A percentile compares a stretch with the other conserved stretches of the same genome.
phyloP scores from a whole-genome alignment of 1,140 invertebrate species.

The Drosophila lini region DNA sequence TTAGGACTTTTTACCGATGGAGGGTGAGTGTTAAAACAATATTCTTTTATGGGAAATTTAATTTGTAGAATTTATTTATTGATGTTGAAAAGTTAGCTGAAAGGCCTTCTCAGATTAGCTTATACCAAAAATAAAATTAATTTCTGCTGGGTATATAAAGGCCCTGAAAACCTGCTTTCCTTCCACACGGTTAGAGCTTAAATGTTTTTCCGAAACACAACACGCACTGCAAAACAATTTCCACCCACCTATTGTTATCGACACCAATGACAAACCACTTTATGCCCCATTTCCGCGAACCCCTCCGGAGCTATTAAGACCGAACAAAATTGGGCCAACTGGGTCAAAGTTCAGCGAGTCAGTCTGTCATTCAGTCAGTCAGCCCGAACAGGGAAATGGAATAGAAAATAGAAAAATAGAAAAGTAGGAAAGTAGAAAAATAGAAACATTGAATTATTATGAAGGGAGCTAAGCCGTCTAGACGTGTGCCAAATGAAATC shows the following conservation, averaged over 20 bases:
- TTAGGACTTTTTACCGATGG: background rate
- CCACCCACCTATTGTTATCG: slow-evolving; percentile 42
- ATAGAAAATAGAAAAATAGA: slow-evolving; percentile 14
- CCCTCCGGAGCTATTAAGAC: slow-evolving; percentile 39
- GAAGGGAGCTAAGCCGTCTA: slow-evolving; percentile 42
- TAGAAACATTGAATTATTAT: slow-evolving; percentile 50
- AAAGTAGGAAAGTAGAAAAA: slow-evolving; percentile 20
- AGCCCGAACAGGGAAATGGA: slow-evolving; percentile 2
- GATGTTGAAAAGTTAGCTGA: background rate
- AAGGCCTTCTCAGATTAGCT: background rate
- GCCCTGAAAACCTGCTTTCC: background rate
- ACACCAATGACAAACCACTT: slow-evolving; percentile 46
- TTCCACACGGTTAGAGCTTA: background rate
- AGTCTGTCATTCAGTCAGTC: slow-evolving; percentile 13
- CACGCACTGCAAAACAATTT: slow-evolving; percentile 36
- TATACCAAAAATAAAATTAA: background rate
- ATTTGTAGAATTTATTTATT: background rate
- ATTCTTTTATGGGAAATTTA: background rate
- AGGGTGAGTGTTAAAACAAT: slow-evolving; percentile 18
- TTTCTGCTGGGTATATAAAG: background rate
- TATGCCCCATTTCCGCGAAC: slow-evolving; percentile 19
- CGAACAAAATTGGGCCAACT: slow-evolving; percentile 45
- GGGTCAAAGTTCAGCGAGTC: slow-evolving; percentile 64
- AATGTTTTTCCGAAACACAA: slow-evolving; percentile 13
- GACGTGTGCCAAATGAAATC: slow-evolving; percentile 55